These are phyloP conservation scores for Aphaenogaster rudis DNA, from an alignment of 1,140 invertebrate species.

Conservation along the genomic window DNA sequence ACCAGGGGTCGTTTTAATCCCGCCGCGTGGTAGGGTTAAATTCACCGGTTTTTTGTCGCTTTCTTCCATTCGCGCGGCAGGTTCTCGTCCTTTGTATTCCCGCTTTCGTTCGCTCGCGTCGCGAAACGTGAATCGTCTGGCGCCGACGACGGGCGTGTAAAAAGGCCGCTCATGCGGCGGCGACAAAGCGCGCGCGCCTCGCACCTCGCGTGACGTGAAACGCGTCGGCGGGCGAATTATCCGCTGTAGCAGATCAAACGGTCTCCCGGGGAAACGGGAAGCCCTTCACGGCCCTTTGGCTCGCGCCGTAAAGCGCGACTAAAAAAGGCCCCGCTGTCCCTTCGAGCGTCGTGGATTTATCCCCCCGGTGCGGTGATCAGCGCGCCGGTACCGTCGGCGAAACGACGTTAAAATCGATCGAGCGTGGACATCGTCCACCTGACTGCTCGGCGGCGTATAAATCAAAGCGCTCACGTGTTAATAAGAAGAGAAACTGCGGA, in stretches of 20 bases:
- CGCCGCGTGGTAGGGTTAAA: constrained; percentile 41
- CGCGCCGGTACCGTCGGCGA: constrained; percentile 40
- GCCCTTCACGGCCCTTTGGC: constrained; percentile 67
- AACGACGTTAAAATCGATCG: constrained; percentile 62
- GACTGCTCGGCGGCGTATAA: constrained; percentile 42
- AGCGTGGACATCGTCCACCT: constrained; percentile 53
- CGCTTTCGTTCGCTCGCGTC: constrained; percentile 9
- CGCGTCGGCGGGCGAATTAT: constrained; percentile 70
- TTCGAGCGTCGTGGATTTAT: constrained; percentile 63
- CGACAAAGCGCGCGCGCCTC: constrained; percentile 62
- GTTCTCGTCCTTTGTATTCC: constrained; percentile 6
- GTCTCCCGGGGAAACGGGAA: constrained; percentile 60
- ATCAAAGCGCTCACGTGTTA: constrained; percentile 56
- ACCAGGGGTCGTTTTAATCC: constrained; percentile 35
- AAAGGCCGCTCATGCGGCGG: constrained; percentile 60
- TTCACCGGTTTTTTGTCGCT: constrained; percentile 34
- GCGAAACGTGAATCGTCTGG: constrained; percentile 31
- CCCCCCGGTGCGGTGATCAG: constrained; percentile 20
- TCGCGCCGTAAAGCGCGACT: constrained; percentile 53
- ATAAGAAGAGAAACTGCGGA: constrained; percentile 63
- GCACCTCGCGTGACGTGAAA: constrained; percentile 52
- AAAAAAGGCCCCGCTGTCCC: constrained; percentile 62
- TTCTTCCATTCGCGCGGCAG: constrained; percentile 21
- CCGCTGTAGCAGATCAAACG: constrained; percentile 70
- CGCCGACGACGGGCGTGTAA: constrained; percentile 30